phyloP scores from a whole-genome alignment of 2,888 invertebrate genomes.

The Muschampia plurimacula region DNA sequence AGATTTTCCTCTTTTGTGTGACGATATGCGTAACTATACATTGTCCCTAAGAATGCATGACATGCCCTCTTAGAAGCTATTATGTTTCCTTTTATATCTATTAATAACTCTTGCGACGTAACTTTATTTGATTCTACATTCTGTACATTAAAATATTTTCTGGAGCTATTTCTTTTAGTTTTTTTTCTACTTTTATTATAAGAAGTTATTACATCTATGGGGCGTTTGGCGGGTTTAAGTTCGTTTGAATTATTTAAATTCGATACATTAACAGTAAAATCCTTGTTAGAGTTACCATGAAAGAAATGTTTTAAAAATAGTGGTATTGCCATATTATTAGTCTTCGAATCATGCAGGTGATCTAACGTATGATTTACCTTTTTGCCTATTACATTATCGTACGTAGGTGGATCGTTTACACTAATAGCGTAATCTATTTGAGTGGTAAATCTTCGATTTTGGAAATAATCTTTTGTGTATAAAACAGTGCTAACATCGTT shows the following conservation, averaged over 20 bases:
- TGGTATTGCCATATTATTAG: constrained; percentile 53
- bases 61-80: constrained; percentile 70
- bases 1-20: constrained; percentile 59
- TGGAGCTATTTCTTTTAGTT: neutral
- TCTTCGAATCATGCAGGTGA: constrained; percentile 7
- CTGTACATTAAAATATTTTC: neutral
- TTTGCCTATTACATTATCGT: neutral
- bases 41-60: constrained; percentile 74
- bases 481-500: constrained; percentile 29
- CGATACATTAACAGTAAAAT: constrained; percentile 27
- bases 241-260: constrained; percentile 46
- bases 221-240: neutral
- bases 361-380: constrained; percentile 18
- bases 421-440: neutral
- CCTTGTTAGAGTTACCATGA: constrained; percentile 50
- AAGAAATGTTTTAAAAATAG: constrained; percentile 66
- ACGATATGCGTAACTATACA: constrained; percentile 67
- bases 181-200: neutral
- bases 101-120: constrained; percentile 48
- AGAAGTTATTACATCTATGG: neutral
- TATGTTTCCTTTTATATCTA: constrained; percentile 76
- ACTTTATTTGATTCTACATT: constrained; percentile 21
- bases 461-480: neutral
- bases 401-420: constrained; percentile 24
- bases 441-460: neutral